Evolutionary conservation across 2,797 vertebrate species (phyloP).

Genomic region (Chelonia mydas): DNA sequence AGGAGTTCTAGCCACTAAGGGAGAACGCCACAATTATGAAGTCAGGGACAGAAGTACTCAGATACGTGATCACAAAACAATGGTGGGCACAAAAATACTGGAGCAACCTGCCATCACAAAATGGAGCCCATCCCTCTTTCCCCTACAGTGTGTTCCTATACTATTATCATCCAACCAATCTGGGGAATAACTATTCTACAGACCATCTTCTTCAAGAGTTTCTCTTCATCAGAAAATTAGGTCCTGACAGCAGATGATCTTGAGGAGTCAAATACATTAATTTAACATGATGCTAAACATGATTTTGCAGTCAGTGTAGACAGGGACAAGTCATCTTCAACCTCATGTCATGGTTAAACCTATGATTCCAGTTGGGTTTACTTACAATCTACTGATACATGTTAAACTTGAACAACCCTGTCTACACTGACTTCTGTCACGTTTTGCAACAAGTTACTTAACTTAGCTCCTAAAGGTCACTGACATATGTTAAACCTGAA

Average conservation of each 20-base stretch:
- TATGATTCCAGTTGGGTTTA: background rate
- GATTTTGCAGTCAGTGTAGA: background rate
- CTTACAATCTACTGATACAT: background rate
- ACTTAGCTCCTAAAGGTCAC: background rate
- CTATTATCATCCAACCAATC: fast-evolving
- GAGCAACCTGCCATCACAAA: background rate
- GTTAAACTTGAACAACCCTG: background rate
- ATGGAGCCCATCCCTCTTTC: background rate
- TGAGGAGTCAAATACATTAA: fast-evolving
- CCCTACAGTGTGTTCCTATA: background rate
- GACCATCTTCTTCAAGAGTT: background rate
- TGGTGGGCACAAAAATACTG: background rate
- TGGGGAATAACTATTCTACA: background rate
- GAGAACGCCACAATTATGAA: no score
- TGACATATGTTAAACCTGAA: background rate
- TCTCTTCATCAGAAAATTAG: background rate
- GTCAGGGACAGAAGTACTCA: background rate
- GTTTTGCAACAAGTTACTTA: background rate
- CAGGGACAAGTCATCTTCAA: background rate
- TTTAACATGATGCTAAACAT: background rate
- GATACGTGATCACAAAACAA: no score
- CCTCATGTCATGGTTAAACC: background rate
- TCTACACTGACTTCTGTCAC: background rate
- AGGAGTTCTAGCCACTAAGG: no score
- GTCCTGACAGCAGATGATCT: fast-evolving